Evolutionary conservation across 35 echinoderm and acorn worm genomes (phyloP).

Genomic region (Heliocidaris erythrogramma): DNA sequence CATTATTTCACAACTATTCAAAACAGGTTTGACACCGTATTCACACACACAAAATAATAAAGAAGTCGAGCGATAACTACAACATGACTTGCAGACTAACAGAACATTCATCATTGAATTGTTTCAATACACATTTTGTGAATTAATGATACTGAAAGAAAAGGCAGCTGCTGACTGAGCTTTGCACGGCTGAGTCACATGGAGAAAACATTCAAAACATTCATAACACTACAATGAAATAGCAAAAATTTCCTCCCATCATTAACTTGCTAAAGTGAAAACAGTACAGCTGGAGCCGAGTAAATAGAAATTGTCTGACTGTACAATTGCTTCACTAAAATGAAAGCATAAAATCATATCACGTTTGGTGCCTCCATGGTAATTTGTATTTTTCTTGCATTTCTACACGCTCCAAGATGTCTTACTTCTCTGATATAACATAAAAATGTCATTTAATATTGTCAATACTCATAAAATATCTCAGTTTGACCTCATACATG

Average conservation of each 20-base stretch:
- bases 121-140: not conserved
- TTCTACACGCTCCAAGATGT: too few species aligned
- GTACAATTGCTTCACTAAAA: not conserved
- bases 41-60: not conserved
- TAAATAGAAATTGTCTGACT: not conserved
- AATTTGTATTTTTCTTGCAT: too few species aligned
- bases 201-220: not conserved
- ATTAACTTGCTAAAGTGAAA: not conserved
- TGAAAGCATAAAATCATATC: not conserved
- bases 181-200: not conserved
- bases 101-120: not conserved
- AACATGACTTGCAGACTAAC: not conserved
- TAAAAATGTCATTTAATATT: too few species aligned
- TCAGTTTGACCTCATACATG: too few species aligned
- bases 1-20: not conserved
- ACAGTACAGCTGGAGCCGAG: not conserved
- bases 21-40: not conserved
- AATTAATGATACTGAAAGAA: not conserved
- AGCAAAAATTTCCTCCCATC: not conserved
- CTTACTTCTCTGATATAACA: too few species aligned
- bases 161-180: not conserved
- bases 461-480: too few species aligned
- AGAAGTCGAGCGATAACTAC: not conserved
- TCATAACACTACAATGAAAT: not conserved
- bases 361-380: too few species aligned